These are phyloP conservation scores for Argopecten irradians DNA, from an alignment of 1,140 invertebrate species.

Conservation along the genomic window DNA sequence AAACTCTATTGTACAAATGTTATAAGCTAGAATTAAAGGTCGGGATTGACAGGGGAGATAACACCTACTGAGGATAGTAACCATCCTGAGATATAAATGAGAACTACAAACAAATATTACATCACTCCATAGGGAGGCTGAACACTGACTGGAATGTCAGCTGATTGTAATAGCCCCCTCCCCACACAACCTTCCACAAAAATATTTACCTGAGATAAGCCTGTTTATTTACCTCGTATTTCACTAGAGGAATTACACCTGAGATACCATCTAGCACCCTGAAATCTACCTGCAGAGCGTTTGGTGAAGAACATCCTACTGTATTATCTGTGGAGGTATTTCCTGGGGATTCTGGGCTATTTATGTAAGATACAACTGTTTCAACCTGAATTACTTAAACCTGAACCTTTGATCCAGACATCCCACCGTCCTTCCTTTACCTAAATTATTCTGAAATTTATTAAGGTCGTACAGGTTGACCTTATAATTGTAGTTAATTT, in stretches of 20 bases:
- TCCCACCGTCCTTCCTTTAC: not conserved
- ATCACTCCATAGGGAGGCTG: not conserved
- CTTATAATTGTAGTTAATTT: not conserved
- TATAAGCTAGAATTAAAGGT: not conserved
- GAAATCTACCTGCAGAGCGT: not conserved
- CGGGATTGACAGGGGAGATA: not conserved
- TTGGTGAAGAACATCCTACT: not conserved
- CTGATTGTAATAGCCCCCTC: not conserved
- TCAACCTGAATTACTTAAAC: not conserved
- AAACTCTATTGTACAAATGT: no score
- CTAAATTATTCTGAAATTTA: not conserved
- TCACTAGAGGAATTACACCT: not conserved
- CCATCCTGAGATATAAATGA: not conserved
- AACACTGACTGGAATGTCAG: not conserved
- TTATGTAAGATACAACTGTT: not conserved
- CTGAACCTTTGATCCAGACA: not conserved
- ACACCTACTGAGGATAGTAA: not conserved
- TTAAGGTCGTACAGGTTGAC: no score
- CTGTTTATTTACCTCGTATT: not conserved
- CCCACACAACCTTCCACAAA: not conserved
- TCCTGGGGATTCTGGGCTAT: not conserved
- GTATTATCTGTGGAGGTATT: not conserved
- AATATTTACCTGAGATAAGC: not conserved
- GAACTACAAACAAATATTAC: slow-evolving; percentile 15
- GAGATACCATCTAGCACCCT: not conserved